Evolutionary conservation across 2,113 vertebrate species (phyloP).

Genomic region (Xenopus laevis): DNA sequence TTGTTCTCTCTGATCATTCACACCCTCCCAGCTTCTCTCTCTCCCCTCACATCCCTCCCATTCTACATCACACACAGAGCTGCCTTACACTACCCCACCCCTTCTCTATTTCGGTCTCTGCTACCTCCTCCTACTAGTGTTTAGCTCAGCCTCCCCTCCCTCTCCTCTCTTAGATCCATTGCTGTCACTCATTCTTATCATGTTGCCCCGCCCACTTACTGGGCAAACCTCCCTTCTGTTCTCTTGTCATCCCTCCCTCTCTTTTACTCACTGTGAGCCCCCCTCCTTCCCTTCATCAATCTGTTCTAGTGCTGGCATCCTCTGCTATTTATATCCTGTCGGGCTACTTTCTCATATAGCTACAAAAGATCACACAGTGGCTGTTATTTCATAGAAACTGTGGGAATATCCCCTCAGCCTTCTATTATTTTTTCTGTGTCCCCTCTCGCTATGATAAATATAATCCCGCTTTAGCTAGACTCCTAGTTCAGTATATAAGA

Average conservation of each 20-base stretch:
- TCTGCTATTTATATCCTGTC: conserved; percentile 29
- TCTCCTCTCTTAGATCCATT: not conserved
- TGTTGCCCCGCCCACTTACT: not conserved
- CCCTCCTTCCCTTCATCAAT: conserved; percentile 22
- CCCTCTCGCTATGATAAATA: no score
- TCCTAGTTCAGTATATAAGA: no score
- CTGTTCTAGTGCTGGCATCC: conserved; percentile 32
- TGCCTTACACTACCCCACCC: conserved; percentile 13
- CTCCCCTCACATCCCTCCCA: conserved; percentile 27
- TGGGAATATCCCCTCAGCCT: not conserved
- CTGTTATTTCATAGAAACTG: not conserved
- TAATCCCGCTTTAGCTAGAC: no score
- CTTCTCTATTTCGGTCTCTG: not conserved
- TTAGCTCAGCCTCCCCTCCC: not conserved
- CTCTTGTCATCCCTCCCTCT: not conserved
- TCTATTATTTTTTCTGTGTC: not conserved
- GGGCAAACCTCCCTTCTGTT: not conserved
- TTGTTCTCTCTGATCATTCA: conserved; percentile 22
- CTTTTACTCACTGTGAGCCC: not conserved
- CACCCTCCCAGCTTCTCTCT: conserved; percentile 2
- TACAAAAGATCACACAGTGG: conserved; percentile 8
- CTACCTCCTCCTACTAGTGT: conserved; percentile 1
- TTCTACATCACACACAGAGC: not conserved
- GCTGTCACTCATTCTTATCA: conserved; percentile 11
- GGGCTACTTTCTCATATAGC: conserved; percentile 22